Evolutionary conservation across 2,113 vertebrate genomes (phyloP), one percentile per base, ranked within the genome.

Genomic region (Pyrgilauda ruficollis): DNA sequence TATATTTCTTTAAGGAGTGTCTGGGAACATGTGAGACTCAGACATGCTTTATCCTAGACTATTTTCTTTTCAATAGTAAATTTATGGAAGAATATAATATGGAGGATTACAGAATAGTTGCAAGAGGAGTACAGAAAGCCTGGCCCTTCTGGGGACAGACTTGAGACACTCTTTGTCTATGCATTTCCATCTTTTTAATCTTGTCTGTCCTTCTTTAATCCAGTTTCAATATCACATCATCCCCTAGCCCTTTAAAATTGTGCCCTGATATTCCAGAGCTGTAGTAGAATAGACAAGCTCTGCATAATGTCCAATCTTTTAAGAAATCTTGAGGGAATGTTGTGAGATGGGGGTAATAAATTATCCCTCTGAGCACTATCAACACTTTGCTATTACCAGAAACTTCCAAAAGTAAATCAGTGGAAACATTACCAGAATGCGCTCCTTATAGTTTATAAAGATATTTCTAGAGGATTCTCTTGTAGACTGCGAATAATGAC

Each of bases 1-100:
- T 24, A 7, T 31, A 35, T 95, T 91, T 86, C 35, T 94, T 70
- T 44, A 84, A 87, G 62, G 15, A 79, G 23, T 88, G 55, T 72
- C 31, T 75, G 33, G 30, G 24, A 79, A 4, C 33, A 33, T 81
- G 16, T 13, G 50, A 62, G 58, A 58, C 10, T 21, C 58, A 85
- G 37, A 90, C 41, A 79, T 63, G 35, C 3, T 13, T 72, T 87
- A 50, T 67, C 12, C 19, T 66, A n/a, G 31, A 63, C 15, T n/a
- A 21, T 44, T 52, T 66, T 77, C 23, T 24, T 56, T 89, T 39
- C 9, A 9, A 7, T 31, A 49, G 24, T 49, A 37, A 41, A 78
- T 37, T 37, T 69, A 41, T 37, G 28, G 30, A 16, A 62, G 15
- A 70, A 24, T 69, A 19, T 62, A 3, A 22, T 30, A 37, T 22